Evolutionary conservation across 2,888 invertebrate species (phyloP).

Genomic region (Timandra comae): DNA sequence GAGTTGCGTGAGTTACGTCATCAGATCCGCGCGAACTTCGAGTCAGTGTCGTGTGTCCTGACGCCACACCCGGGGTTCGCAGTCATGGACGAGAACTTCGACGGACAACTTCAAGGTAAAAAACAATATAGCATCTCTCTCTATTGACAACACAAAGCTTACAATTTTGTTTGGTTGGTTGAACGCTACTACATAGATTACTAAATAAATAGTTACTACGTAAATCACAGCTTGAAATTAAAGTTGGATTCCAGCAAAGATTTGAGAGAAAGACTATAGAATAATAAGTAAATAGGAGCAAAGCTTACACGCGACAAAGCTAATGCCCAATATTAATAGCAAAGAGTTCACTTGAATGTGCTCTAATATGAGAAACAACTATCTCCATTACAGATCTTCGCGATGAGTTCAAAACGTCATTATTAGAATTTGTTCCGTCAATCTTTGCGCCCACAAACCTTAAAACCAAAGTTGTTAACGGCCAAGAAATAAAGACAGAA

Average conservation of each 20-base stretch:
- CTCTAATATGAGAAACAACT: neutral
- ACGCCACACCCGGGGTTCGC: constrained; percentile 98
- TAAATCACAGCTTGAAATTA: too few relatives aligned
- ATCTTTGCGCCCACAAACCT: constrained; percentile 89
- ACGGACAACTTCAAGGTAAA: constrained; percentile 14
- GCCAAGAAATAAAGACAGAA: constrained; percentile 89
- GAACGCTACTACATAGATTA: too few relatives aligned
- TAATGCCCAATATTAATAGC: too few relatives aligned
- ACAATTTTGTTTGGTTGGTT: too few relatives aligned
- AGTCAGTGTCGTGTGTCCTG: constrained; percentile 91
- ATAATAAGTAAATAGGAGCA: too few relatives aligned
- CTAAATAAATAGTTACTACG: too few relatives aligned
- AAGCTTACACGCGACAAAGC: too few relatives aligned
- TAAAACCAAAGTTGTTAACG: constrained; percentile 92
- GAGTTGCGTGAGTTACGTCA: constrained; percentile 89
- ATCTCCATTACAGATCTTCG: constrained; percentile 82
- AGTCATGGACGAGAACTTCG: constrained; percentile 91
- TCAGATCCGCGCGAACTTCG: constrained; percentile 89
- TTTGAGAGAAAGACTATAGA: too few relatives aligned
- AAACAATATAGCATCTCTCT: too few relatives aligned
- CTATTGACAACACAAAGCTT: too few relatives aligned
- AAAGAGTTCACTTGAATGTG: neutral
- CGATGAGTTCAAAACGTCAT: constrained; percentile 86
- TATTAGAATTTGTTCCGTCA: constrained; percentile 87
- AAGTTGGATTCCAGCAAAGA: too few relatives aligned